Conservation (phyloP, 2,113 vertebrate species). For the Eolophus roseicapilla region DNA sequence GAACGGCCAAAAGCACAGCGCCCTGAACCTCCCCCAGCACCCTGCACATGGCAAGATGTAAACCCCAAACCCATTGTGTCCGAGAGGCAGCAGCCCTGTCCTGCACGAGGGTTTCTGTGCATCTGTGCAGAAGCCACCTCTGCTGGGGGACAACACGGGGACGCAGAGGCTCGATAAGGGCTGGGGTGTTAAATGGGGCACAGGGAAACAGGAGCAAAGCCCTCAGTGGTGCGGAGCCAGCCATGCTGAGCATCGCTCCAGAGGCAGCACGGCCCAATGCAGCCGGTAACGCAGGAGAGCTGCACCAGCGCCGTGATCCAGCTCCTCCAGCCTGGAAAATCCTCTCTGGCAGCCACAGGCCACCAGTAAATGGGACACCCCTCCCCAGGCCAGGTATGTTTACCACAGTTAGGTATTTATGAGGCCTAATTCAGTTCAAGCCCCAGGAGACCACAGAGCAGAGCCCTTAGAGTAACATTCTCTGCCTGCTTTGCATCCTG, state of each 20-base stretch:
- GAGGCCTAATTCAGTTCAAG: neutral
- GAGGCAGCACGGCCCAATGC: neutral
- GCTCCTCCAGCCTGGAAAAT: neutral
- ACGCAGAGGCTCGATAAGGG: neutral
- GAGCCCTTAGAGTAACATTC: neutral
- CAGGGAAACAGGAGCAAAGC: neutral
- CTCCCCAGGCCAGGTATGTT: accelerated
- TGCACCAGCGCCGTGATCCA: accelerated
- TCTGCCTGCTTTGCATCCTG: neutral
- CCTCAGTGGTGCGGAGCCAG: no score
- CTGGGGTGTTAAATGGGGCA: neutral
- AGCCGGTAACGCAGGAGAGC: neutral
- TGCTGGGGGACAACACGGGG: neutral
- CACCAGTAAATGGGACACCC: accelerated
- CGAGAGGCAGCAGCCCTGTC: neutral
- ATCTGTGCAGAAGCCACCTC: neutral
- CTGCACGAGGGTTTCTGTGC: neutral
- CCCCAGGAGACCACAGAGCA: neutral
- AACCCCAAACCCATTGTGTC: neutral
- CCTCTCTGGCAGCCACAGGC: no score
- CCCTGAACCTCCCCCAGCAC: neutral
- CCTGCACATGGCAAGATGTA: neutral
- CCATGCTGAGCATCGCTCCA: neutral
- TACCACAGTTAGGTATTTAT: neutral
- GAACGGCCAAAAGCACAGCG: neutral